A percentile compares a stretch with the other conserved stretches of the same genome.
Conservation (phyloP, 2,113 vertebrate genomes). For the Phrynosoma platyrhinos region DNA sequence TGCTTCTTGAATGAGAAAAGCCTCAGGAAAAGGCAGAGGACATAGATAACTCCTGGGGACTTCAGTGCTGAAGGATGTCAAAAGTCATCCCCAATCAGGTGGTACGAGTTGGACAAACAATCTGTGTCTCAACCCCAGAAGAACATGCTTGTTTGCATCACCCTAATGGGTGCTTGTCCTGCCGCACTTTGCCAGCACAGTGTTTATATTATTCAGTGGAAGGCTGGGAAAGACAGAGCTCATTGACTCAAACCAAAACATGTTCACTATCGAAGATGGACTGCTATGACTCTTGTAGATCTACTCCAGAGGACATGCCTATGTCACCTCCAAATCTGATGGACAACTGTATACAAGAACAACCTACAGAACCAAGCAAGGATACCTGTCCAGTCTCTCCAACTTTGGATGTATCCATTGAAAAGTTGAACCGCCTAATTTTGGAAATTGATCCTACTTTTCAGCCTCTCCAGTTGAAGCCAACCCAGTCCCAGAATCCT, state of each 20-base stretch:
- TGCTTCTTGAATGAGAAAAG: neutral
- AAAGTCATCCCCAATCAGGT: constrained; percentile 81
- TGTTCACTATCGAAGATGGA: neutral
- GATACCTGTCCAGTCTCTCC: constrained; percentile 53
- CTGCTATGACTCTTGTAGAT: rapidly evolving
- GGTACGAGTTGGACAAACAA: constrained; percentile 81
- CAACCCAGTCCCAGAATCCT: rapidly evolving
- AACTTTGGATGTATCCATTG: constrained; percentile 79
- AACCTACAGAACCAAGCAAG: neutral
- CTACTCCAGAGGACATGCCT: neutral
- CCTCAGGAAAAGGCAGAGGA: constrained; percentile 18
- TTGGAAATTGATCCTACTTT: constrained; percentile 87
- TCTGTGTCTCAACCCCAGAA: constrained; percentile 69
- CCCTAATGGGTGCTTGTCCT: neutral
- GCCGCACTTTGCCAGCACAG: constrained; percentile 2
- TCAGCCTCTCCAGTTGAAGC: constrained; percentile 63
- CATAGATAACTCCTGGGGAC: constrained; percentile 40
- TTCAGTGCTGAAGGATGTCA: constrained; percentile 68
- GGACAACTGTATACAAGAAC: neutral
- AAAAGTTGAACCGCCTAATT: constrained; percentile 85
- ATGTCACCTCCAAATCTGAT: rapidly evolving
- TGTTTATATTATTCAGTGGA: constrained; percentile 57
- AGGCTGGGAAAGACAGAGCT: constrained; percentile 10
- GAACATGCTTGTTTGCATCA: constrained; percentile 37
- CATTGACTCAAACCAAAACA: neutral